Percentiles rank a stretch among this genome's conserved stretches.
These are phyloP conservation scores for Syrmaticus mikado DNA, from an alignment of 2,113 vertebrate species.

Conservation along the genomic window DNA sequence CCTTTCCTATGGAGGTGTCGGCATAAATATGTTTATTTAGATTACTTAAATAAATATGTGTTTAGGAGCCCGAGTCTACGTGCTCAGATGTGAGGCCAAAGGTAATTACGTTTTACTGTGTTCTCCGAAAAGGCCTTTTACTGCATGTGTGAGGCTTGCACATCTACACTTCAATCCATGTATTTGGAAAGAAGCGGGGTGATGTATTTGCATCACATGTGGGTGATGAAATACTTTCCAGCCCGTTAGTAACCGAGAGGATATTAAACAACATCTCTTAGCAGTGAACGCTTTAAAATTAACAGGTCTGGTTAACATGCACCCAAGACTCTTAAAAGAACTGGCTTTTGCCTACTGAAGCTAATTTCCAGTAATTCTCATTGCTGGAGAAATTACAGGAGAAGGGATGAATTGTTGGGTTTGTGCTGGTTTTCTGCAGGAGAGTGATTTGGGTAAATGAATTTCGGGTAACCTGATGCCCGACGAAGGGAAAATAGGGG, in stretches of 20 bases:
- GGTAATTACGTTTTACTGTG: conserved; percentile 54
- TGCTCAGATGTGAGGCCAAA: conserved; percentile 69
- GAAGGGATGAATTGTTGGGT: not conserved
- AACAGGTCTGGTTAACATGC: not conserved
- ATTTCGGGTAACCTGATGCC: not conserved
- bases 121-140: conserved; percentile 41
- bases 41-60: conserved; percentile 70
- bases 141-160: conserved; percentile 53
- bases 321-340: conserved; percentile 19
- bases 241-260: conserved; percentile 56
- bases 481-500: not conserved
- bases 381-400: not conserved
- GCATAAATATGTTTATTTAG: conserved; percentile 69
- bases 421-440: not conserved
- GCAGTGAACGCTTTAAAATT: conserved; percentile 34
- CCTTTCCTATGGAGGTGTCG: conserved; percentile 63
- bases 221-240: conserved; percentile 72
- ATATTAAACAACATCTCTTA: conserved; percentile 61
- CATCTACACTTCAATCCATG: conserved; percentile 45
- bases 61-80: conserved; percentile 46
- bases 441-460: not conserved
- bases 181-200: conserved; percentile 41
- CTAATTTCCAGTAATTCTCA: conserved; percentile 24
- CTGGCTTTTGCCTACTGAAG: conserved; percentile 5
- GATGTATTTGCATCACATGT: conserved; percentile 69